These are phyloP conservation scores for Echinometra lucunter DNA, from an alignment of 53 echinoderm and acorn worm species.

Conservation along the genomic window DNA sequence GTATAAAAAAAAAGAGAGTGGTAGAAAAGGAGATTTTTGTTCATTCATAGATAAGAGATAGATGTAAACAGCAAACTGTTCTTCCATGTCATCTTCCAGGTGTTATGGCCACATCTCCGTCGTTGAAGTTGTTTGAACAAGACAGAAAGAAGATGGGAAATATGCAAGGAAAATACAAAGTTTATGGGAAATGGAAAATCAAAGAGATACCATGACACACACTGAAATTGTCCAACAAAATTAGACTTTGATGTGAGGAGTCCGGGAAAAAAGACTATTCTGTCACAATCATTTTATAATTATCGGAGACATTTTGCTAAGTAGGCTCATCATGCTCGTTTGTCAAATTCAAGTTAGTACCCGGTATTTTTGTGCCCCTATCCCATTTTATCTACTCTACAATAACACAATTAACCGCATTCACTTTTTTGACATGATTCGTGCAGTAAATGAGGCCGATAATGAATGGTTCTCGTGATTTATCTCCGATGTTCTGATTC, in stretches of 20 bases:
- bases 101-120: not conserved
- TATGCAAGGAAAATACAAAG: not conserved
- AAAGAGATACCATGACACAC: not conserved
- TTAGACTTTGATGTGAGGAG: not conserved
- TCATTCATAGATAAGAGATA: too few relatives aligned
- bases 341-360: not conserved
- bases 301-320: not conserved
- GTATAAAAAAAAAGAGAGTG: not conserved
- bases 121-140: too few relatives aligned
- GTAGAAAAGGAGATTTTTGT: not conserved
- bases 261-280: not conserved
- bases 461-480: conserved; percentile 10
- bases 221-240: not conserved
- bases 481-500: conserved; percentile 46
- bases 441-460: not conserved
- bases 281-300: not conserved
- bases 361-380: not conserved
- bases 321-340: not conserved
- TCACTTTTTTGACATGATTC: not conserved
- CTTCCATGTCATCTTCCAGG: not conserved
- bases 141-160: too few relatives aligned
- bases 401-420: conserved; percentile 45
- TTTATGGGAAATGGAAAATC: not conserved
- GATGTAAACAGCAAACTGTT: too few relatives aligned
- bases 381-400: not conserved